These are phyloP conservation scores for Flabesymbios commensalis DNA, from an alignment of 2,888 invertebrate genomes.

Conservation along the genomic window DNA sequence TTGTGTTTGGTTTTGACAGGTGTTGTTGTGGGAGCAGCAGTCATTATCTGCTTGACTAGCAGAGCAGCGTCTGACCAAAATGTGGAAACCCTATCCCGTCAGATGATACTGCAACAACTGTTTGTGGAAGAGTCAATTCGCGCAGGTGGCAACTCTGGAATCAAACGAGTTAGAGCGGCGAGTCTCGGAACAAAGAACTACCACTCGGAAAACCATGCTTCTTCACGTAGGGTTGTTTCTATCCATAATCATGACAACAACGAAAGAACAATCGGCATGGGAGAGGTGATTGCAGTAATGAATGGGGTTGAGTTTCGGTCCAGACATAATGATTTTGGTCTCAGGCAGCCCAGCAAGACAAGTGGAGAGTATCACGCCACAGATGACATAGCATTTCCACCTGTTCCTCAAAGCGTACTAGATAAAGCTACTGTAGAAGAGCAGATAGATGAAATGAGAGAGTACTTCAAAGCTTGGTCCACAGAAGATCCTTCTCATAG, in stretches of 20 bases:
- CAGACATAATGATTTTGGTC: slow-evolving; percentile 50
- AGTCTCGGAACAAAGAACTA: slow-evolving; percentile 35
- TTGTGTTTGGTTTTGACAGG: too few relatives aligned
- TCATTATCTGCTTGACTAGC: too few relatives aligned
- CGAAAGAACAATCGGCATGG: slow-evolving; percentile 40
- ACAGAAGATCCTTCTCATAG: slow-evolving; percentile 37
- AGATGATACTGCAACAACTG: slow-evolving; percentile 19
- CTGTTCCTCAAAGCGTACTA: too few relatives aligned
- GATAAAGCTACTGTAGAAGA: slow-evolving; percentile 30
- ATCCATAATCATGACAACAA: slow-evolving; percentile 50
- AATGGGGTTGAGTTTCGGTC: slow-evolving; percentile 50
- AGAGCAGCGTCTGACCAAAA: too few relatives aligned
- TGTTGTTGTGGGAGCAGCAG: too few relatives aligned
- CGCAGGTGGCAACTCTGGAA: slow-evolving; percentile 23
- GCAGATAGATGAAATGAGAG: slow-evolving; percentile 40
- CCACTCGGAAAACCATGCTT: slow-evolving; percentile 27
- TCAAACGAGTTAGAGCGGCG: slow-evolving; percentile 7
- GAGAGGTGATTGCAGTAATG: slow-evolving; percentile 42
- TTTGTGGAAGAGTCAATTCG: slow-evolving; percentile 17
- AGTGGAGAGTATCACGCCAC: slow-evolving; percentile 33
- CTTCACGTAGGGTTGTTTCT: slow-evolving; percentile 29
- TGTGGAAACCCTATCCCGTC: too few relatives aligned
- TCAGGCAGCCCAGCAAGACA: slow-evolving; percentile 26
- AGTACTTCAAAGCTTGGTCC: slow-evolving; percentile 50
- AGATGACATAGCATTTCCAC: slow-evolving; percentile 42